Conservation (phyloP, 2,888 invertebrate species). For the Drosophila pseudotakahashii region DNA sequence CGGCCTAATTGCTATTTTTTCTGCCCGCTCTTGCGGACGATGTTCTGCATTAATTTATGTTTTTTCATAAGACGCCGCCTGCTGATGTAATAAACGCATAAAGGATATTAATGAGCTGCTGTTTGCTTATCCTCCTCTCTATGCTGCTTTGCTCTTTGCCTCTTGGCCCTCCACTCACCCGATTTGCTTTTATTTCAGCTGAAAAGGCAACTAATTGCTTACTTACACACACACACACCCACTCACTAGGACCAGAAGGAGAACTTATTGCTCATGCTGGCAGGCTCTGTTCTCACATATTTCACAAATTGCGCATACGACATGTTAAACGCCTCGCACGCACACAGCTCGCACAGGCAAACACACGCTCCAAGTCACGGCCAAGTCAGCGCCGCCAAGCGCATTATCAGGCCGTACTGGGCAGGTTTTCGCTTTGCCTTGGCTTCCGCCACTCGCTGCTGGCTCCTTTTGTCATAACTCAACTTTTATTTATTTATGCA, state of each 20-base stretch:
- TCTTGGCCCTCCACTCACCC: conserved; percentile 39
- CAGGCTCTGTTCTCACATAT: conserved; percentile 63
- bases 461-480: conserved; percentile 67
- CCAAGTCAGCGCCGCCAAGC: conserved; percentile 56
- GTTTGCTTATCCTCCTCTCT: conserved; percentile 51
- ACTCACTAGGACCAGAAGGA: neutral
- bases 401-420: conserved; percentile 69
- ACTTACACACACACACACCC: conserved; percentile 51
- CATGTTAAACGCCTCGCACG: conserved; percentile 69
- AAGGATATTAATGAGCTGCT: conserved; percentile 77
- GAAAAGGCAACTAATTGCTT: conserved; percentile 78
- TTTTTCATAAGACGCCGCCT: conserved; percentile 61
- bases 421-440: conserved; percentile 31
- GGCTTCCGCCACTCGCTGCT: conserved; percentile 16
- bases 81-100: conserved; percentile 73
- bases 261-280: conserved; percentile 70
- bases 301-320: conserved; percentile 79
- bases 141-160: no score
- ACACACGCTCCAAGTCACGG: conserved; percentile 45
- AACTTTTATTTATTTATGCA: conserved; percentile 72
- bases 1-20: conserved; percentile 57
- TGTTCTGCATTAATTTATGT: conserved; percentile 63
- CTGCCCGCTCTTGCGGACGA: conserved; percentile 25
- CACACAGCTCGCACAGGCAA: conserved; percentile 38
- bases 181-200: conserved; percentile 74